These are phyloP conservation scores for Gortyna flavago DNA, from an alignment of 2,888 invertebrate genomes.

Conservation along the genomic window DNA sequence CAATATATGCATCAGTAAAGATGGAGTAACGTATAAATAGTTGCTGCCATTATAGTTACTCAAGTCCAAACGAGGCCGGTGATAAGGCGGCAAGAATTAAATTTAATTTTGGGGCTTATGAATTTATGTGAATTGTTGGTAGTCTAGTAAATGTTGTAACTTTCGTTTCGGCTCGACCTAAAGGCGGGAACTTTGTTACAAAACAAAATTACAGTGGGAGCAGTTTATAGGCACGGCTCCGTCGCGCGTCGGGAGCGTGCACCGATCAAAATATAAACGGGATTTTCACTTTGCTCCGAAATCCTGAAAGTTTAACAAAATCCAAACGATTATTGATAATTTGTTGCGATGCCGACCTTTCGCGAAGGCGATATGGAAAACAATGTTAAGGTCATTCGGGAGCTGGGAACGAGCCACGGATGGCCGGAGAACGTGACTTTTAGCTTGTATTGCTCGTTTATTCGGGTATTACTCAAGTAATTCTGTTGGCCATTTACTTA, in stretches of 20 bases:
- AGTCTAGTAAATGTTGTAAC: slow-evolving; percentile 80
- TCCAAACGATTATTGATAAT: slow-evolving; percentile 78
- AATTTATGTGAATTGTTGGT: slow-evolving; percentile 82
- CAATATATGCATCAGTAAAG: slow-evolving; percentile 17
- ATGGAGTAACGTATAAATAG: slow-evolving; percentile 43
- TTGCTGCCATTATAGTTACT: slow-evolving; percentile 50
- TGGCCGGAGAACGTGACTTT: slow-evolving; percentile 67
- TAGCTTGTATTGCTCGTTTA: slow-evolving; percentile 63
- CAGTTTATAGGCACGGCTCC: slow-evolving; percentile 70
- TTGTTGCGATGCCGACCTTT: slow-evolving; percentile 74
- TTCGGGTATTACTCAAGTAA: slow-evolving; percentile 55
- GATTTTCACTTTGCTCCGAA: slow-evolving; percentile 77
- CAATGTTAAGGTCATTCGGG: slow-evolving; percentile 68
- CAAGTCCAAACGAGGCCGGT: slow-evolving; percentile 66
- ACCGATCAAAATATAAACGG: slow-evolving; percentile 80
- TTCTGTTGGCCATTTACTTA: slow-evolving; percentile 61
- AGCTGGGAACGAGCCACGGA: slow-evolving; percentile 64
- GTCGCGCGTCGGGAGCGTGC: slow-evolving; percentile 74
- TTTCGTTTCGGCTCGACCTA: slow-evolving; percentile 76
- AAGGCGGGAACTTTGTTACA: slow-evolving; percentile 78
- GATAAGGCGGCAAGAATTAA: slow-evolving; percentile 77
- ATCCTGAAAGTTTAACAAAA: slow-evolving; percentile 77
- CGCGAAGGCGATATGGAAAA: slow-evolving; percentile 64
- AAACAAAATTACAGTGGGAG: slow-evolving; percentile 85
- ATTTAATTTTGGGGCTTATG: slow-evolving; percentile 80